phyloP scores from a whole-genome alignment of 1,140 invertebrate genomes.

The Frieseomelitta varia region DNA sequence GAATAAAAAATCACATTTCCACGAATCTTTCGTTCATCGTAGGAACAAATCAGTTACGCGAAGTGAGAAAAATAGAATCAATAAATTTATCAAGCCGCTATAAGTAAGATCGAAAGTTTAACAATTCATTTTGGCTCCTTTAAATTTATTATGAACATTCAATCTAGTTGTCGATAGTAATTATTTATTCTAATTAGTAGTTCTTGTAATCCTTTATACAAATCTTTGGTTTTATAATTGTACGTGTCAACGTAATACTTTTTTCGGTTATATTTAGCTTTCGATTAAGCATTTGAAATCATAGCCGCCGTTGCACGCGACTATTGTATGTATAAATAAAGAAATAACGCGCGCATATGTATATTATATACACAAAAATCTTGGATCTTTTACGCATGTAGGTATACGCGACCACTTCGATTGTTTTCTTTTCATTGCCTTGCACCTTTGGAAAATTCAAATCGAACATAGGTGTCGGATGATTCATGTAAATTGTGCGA shows the following conservation, averaged over 20 bases:
- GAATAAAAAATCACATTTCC: not conserved
- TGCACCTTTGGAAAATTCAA: not conserved
- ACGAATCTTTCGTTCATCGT: not conserved
- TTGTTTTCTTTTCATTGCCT: slow-evolving; percentile 8
- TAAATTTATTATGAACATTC: slow-evolving; percentile 77
- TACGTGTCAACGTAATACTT: slow-evolving; percentile 63
- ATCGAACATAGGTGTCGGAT: not conserved
- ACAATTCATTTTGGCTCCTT: slow-evolving; percentile 80
- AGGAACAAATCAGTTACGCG: not conserved
- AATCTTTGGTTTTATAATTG: slow-evolving; percentile 49
- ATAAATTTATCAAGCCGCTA: slow-evolving; percentile 21
- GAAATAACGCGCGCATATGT: slow-evolving; percentile 29
- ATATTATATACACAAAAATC: slow-evolving; percentile 39
- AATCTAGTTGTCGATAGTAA: slow-evolving; percentile 73
- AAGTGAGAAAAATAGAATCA: not conserved
- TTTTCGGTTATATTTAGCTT: slow-evolving; percentile 48
- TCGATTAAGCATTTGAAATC: slow-evolving; percentile 25
- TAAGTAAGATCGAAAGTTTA: slow-evolving; percentile 76
- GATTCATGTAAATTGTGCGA: slow-evolving; percentile 5
- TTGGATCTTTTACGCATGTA: slow-evolving; percentile 30
- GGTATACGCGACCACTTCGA: slow-evolving; percentile 41
- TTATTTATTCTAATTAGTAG: slow-evolving; percentile 64
- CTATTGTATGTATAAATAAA: slow-evolving; percentile 38
- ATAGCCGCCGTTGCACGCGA: slow-evolving; percentile 28
- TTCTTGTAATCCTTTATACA: slow-evolving; percentile 73